Conservation (phyloP, 2,888 invertebrate species). For the Acholoe squamosa region DNA sequence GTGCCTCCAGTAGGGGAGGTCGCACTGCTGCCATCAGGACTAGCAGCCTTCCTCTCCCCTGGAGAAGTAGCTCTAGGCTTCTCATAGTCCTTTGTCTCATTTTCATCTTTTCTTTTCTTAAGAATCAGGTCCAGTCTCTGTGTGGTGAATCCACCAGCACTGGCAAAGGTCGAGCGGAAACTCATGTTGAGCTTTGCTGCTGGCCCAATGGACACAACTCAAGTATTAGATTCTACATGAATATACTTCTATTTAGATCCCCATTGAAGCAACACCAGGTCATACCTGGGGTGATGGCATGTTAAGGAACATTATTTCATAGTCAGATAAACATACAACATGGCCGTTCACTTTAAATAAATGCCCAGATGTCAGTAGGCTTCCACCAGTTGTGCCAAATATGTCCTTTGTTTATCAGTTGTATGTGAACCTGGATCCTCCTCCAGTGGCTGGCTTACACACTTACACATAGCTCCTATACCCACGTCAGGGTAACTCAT, state of each 20-base stretch:
- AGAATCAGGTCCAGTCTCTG: constrained; percentile 57
- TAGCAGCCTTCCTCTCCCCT: neutral
- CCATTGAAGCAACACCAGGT: neutral
- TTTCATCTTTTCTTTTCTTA: constrained; percentile 30
- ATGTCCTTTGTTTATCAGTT: neutral
- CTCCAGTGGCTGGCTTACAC: neutral
- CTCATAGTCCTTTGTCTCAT: neutral
- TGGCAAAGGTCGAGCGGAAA: constrained; percentile 48
- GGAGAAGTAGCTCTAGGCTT: neutral
- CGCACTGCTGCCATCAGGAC: neutral
- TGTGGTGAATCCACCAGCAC: constrained; percentile 49
- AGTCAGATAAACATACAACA: neutral
- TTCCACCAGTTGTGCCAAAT: neutral
- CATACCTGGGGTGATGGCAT: neutral
- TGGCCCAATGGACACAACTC: no score
- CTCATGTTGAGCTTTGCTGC: constrained; percentile 5
- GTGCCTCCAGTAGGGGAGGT: neutral
- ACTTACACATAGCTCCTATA: no score
- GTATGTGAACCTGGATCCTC: neutral
- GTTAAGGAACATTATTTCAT: neutral
- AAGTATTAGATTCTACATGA: no score
- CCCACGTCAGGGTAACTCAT: neutral
- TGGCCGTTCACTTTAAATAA: neutral
- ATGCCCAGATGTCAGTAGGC: neutral
- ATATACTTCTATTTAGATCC: no score